Evolutionary conservation across 2,113 vertebrate species (phyloP).

Genomic region (Vicugna pacos): DNA sequence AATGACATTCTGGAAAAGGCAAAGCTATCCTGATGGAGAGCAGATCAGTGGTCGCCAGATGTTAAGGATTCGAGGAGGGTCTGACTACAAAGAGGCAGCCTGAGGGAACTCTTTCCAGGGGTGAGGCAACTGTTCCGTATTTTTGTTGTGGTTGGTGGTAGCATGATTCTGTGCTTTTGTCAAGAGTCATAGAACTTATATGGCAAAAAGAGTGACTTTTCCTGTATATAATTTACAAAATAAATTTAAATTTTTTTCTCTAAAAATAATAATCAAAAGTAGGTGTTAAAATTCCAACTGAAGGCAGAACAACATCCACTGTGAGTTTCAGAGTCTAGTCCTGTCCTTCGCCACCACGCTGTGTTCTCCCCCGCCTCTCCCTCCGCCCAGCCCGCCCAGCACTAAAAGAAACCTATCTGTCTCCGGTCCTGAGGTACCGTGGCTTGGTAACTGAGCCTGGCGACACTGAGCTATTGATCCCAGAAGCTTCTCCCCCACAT

Average conservation of each 20-base stretch:
- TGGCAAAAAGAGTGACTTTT: neutral
- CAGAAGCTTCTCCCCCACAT: neutral
- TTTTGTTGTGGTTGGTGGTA: neutral
- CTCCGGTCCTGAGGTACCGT: neutral
- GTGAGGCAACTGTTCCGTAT: neutral
- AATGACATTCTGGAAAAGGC: neutral
- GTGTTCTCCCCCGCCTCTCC: too few species aligned
- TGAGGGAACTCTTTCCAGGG: neutral
- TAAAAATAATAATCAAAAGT: neutral
- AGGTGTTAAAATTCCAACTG: neutral
- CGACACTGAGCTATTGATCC: neutral
- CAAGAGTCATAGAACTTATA: neutral
- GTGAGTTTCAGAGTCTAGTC: neutral
- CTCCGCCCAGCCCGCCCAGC: neutral
- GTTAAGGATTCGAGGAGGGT: neutral
- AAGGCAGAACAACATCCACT: neutral
- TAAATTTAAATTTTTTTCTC: neutral
- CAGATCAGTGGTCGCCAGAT: neutral
- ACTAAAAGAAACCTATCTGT: neutral
- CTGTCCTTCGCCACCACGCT: neutral
- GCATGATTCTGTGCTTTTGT: neutral
- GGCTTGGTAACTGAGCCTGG: neutral
- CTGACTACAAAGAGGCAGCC: neutral
- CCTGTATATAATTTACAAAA: neutral
- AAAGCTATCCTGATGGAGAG: neutral